Evolutionary conservation across 2,888 invertebrate genomes (phyloP), one percentile per base, ranked within the genome.

Genomic region (Macaria liturata): DNA sequence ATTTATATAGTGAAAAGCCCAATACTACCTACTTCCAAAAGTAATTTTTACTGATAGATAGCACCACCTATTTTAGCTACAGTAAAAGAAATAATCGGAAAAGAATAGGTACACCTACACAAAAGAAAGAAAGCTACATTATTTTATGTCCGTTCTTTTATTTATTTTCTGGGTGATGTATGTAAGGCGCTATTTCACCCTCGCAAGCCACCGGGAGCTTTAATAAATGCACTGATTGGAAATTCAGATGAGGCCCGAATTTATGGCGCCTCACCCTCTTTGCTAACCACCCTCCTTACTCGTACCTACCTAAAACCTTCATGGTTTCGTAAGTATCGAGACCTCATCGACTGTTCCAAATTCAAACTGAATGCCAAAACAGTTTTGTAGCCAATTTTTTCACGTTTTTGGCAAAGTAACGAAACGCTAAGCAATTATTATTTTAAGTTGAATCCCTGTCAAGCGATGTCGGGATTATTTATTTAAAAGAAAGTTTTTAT

Each of bases 401-500:
- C 57, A 47, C 49, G 31, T 9, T 43, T 52, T 50, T 43, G 42
- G 46, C 46, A 32, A 50, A 51, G 44, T 69, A 71, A 72, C 68
- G 65, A 67, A 71, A 69, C 71, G 68, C 71, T 71, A 71, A 71
- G 69, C 81, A 84, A 88, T 88, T 86, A 86, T 89, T 90, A 89
- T 90, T 90, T 88, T 87, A 83, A 82, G 78, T 81, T 84, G 86
- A 86, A 88, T 86, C 88, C 86, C 78, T 86, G 91, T 90, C 91
- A 90, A 81, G 76, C 83, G 72, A 78, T 80, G 88, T 86, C 83
- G 80, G 87, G 87, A 87, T 88, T 91, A 90, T 91, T 91, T 90
- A 91, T 91, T 91, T 91, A 88, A 87, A 91, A 91, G 91, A 91
- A 91, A 91, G 91, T 91, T 91, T 89, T 91, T 90, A 90, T 86